phyloP scores from a whole-genome alignment of 2,113 vertebrate genomes.

The Neolamprologus brichardi region DNA sequence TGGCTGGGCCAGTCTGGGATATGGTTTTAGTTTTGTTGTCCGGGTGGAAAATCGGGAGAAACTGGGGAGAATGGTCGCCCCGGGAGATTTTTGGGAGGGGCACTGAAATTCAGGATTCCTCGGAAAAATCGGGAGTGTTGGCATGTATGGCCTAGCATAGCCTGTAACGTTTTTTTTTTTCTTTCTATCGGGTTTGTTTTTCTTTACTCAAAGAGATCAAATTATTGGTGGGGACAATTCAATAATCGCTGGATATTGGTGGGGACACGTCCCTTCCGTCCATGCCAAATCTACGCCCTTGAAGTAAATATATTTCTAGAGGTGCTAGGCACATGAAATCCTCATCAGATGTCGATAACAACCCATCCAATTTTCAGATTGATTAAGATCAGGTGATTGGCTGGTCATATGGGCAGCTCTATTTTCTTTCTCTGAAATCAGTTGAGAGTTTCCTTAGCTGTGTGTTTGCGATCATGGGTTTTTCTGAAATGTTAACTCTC shows the following conservation, averaged over 20 bases:
- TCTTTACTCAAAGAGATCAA: not conserved
- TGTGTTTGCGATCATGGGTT: not conserved
- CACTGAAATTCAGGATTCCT: no score
- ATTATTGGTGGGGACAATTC: not conserved
- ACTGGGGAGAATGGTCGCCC: no score
- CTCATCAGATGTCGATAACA: not conserved
- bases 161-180: no score
- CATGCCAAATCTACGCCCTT: not conserved
- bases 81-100: no score
- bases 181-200: accelerated
- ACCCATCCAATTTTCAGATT: not conserved
- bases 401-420: not conserved
- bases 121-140: accelerated
- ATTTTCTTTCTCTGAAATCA: not conserved
- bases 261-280: accelerated
- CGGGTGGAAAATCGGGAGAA: no score
- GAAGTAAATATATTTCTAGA: not conserved
- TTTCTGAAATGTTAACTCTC: not conserved
- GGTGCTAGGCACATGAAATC: not conserved
- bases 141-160: no score
- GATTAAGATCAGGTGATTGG: not conserved
- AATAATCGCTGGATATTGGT: not conserved
- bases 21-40: no score
- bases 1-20: no score
- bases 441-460: not conserved